These are phyloP conservation scores for Sphaerophoria rueppellii DNA, from an alignment of 2,888 invertebrate species.

Conservation along the genomic window DNA sequence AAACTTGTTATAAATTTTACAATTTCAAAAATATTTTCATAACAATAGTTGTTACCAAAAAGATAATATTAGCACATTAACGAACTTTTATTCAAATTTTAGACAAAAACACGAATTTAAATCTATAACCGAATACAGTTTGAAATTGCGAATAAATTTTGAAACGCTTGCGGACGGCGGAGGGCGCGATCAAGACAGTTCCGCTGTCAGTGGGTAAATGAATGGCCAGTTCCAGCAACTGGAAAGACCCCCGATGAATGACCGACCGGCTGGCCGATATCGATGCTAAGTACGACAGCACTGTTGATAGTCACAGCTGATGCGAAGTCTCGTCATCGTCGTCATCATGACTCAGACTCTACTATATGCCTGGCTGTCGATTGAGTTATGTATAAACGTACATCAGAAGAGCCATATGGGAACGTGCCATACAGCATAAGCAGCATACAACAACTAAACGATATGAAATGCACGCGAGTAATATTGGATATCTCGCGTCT, in stretches of 20 bases:
- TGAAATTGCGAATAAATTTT: conserved; percentile 10
- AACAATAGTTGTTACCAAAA: conserved; percentile 10
- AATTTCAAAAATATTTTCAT: conserved; percentile 35
- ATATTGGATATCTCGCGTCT: conserved; percentile 27
- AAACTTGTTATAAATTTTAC: conserved; percentile 6
- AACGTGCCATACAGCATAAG: conserved; percentile 26
- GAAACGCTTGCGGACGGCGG: not conserved
- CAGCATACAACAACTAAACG: conserved; percentile 7
- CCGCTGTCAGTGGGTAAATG: conserved; percentile 68
- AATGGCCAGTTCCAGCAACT: conserved; percentile 58
- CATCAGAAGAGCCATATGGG: conserved; percentile 27
- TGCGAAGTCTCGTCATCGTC: conserved; percentile 6
- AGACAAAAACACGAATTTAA: not conserved
- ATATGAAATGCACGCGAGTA: conserved; percentile 40
- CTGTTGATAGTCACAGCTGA: conserved; percentile 55
- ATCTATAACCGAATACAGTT: conserved; percentile 24
- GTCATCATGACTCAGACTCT: not conserved
- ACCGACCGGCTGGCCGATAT: no score
- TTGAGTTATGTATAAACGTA: conserved; percentile 41
- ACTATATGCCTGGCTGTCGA: conserved; percentile 16
- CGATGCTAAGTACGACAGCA: not conserved
- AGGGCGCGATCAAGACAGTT: conserved; percentile 60
- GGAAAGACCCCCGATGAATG: conserved; percentile 52
- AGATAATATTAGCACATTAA: conserved; percentile 20
- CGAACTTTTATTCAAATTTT: conserved; percentile 35